Evolutionary conservation across 1,140 invertebrate species (phyloP).

Genomic region (Scaptomyza graminum): DNA sequence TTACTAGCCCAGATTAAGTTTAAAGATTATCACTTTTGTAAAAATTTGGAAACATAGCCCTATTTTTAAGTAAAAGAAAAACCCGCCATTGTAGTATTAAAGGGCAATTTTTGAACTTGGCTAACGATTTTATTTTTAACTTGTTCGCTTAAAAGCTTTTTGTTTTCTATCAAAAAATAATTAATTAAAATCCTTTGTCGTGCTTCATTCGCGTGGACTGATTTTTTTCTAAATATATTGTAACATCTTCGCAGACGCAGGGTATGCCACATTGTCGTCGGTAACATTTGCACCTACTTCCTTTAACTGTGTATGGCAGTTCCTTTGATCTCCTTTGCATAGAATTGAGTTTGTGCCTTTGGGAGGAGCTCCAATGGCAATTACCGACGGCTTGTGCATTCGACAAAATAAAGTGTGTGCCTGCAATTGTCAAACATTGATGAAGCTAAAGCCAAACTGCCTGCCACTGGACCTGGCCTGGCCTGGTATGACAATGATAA

Average conservation of each 20-base stretch:
- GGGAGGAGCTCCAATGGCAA: slow-evolving; percentile 23
- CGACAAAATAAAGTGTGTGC: slow-evolving; percentile 10
- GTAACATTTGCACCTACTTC: background rate
- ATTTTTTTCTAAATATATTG: background rate
- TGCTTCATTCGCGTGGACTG: background rate
- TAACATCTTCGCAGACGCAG: background rate
- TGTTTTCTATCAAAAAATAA: no score
- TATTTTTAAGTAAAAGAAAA: no score
- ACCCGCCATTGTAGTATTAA: no score
- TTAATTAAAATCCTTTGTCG: no score
- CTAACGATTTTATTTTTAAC: no score
- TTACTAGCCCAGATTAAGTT: no score
- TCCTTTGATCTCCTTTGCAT: slow-evolving; percentile 23
- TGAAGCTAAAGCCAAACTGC: slow-evolving; percentile 3
- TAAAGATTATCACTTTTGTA: no score
- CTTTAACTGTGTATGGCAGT: slow-evolving; percentile 5
- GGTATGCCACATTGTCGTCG: slow-evolving; percentile 1
- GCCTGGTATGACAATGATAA: slow-evolving; percentile 43
- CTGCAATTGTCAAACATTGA: slow-evolving; percentile 16
- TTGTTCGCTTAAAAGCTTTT: no score
- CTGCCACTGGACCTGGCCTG: slow-evolving; percentile 2
- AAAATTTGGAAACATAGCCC: no score
- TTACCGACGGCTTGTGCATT: slow-evolving; percentile 15
- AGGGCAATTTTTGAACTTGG: no score
- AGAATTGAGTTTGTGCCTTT: slow-evolving; percentile 8